Percentiles rank a stretch among this genome's conserved stretches.
These are phyloP conservation scores for Sepiola atlantica DNA, from an alignment of 2,888 invertebrate species.

Conservation along the genomic window DNA sequence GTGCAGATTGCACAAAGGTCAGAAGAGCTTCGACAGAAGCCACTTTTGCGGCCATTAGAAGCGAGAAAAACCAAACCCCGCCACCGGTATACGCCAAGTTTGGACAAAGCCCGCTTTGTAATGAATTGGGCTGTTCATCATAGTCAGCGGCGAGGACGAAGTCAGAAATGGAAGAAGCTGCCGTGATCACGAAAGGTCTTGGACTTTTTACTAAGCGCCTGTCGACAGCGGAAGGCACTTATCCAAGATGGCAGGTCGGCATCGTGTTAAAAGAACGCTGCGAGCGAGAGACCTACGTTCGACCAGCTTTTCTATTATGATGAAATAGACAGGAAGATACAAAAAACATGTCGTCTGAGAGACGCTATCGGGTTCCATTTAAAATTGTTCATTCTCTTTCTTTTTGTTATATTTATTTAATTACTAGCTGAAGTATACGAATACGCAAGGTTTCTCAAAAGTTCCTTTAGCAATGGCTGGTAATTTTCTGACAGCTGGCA, in stretches of 20 bases:
- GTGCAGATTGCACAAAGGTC: not conserved
- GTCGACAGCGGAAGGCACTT: not conserved
- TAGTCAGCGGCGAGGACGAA: not conserved
- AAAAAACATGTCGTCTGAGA: not conserved
- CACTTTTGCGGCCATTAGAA: not conserved
- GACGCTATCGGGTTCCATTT: not conserved
- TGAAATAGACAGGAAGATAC: not conserved
- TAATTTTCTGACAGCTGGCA: too few relatives aligned
- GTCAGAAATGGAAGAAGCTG: not conserved
- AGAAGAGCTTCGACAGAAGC: not conserved
- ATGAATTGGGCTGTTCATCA: not conserved
- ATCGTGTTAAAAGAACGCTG: not conserved
- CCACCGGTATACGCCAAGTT: not conserved
- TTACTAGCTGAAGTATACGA: too few relatives aligned
- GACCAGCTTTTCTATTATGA: not conserved
- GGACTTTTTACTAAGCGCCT: not conserved
- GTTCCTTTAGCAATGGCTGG: too few relatives aligned
- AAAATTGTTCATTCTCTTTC: not conserved
- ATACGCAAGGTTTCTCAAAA: too few relatives aligned
- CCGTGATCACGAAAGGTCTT: not conserved
- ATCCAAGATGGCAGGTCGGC: not conserved
- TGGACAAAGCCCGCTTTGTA: not conserved
- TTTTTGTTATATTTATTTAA: not conserved
- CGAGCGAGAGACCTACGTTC: not conserved
- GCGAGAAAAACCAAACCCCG: not conserved